These are phyloP conservation scores for Argyrosomus japonicus DNA, from an alignment of 2,113 vertebrate species.

Conservation along the genomic window DNA sequence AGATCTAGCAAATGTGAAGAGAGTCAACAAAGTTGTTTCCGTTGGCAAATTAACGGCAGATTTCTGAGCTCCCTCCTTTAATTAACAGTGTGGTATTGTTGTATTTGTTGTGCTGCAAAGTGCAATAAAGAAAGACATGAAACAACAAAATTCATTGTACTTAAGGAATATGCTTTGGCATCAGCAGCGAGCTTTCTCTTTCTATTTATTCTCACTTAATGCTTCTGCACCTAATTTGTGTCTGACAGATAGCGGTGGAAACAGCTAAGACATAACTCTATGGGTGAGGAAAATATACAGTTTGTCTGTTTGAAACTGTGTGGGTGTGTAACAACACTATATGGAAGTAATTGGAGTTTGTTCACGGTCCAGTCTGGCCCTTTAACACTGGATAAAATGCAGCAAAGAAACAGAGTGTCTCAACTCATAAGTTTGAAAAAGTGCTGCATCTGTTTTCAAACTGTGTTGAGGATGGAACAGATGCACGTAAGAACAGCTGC, in stretches of 20 bases:
- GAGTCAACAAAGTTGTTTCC: constrained; percentile 19
- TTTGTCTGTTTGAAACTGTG: constrained; percentile 6
- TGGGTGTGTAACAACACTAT: neutral
- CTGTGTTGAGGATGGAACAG: neutral
- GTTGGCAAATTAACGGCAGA: neutral
- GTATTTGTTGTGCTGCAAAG: constrained; percentile 12
- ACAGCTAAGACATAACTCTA: neutral
- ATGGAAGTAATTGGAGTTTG: constrained; percentile 32
- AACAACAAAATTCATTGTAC: neutral
- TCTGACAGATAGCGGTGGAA: neutral
- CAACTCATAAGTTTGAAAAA: neutral
- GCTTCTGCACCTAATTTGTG: constrained; percentile 21
- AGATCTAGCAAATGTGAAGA: neutral
- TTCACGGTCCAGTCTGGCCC: constrained; percentile 1
- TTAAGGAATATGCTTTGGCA: constrained; percentile 1
- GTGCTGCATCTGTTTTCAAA: neutral
- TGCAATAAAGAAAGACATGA: neutral
- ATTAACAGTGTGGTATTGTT: constrained; percentile 2
- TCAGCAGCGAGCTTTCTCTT: neutral
- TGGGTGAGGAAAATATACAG: neutral
- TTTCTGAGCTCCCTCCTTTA: constrained; percentile 2
- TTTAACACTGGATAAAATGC: constrained; percentile 7
- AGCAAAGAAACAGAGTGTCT: neutral
- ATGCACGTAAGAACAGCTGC: constrained; percentile 29
- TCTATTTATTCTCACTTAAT: constrained; percentile 31